Conservation (phyloP, 2,797 vertebrate species). For the Cuculus canorus region DNA sequence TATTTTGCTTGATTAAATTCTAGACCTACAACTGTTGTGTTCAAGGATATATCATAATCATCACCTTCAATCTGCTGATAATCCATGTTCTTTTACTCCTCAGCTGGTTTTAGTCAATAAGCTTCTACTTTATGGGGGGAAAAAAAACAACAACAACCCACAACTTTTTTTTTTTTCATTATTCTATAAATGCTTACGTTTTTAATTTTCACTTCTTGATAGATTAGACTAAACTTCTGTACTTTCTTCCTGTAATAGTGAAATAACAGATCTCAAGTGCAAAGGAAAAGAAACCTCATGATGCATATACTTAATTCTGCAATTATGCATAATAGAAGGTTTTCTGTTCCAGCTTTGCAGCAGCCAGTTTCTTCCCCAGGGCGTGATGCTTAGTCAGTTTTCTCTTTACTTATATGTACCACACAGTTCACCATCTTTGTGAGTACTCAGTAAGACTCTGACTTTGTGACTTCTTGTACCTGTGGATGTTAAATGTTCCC, state of each 20-base stretch:
- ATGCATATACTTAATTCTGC: neutral
- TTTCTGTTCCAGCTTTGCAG: neutral
- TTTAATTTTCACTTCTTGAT: neutral
- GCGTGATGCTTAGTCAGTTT: neutral
- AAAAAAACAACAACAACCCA: neutral
- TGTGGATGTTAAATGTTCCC: neutral
- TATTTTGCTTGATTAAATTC: neutral
- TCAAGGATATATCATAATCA: neutral
- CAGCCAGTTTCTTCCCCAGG: neutral
- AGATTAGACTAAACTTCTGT: neutral
- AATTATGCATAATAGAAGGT: neutral
- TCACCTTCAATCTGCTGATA: neutral
- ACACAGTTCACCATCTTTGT: neutral
- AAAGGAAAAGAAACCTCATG: neutral
- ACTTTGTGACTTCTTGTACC: neutral
- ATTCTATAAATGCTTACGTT: neutral
- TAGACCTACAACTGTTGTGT: neutral
- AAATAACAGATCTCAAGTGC: neutral
- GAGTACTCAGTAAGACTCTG: neutral
- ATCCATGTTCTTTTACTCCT: neutral
- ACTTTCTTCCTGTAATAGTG: neutral
- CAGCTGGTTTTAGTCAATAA: neutral
- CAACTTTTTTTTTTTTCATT: neutral
- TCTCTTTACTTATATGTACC: neutral
- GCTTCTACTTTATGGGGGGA: neutral